phyloP scores from a whole-genome alignment of 2,888 invertebrate genomes.

The Philereme vetulata region DNA sequence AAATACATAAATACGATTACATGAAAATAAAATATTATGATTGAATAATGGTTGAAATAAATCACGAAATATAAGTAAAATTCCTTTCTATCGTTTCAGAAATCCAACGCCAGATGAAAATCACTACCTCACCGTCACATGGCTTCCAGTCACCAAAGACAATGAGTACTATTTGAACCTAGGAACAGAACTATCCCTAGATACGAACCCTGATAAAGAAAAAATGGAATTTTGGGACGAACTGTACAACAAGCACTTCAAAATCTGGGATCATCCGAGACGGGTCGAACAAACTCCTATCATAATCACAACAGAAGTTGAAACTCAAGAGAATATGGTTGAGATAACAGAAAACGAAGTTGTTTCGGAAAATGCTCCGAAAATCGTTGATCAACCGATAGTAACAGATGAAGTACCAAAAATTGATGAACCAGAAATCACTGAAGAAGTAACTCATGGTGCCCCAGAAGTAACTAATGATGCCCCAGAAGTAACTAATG shows the following conservation, averaged over 20 bases:
- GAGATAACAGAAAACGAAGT: slow-evolving; percentile 3
- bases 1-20: too few species aligned
- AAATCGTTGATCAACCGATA: neutral
- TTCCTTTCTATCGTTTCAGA: slow-evolving; percentile 47
- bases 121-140: slow-evolving; percentile 66
- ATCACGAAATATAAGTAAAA: too few species aligned
- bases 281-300: slow-evolving; percentile 27
- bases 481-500: slow-evolving; percentile 1
- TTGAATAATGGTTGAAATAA: too few species aligned
- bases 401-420: slow-evolving; percentile 4
- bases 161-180: slow-evolving; percentile 64
- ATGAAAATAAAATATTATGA: too few species aligned
- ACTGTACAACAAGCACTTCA: slow-evolving; percentile 67
- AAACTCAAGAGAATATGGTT: slow-evolving; percentile 1
- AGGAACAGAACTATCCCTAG: slow-evolving; percentile 60
- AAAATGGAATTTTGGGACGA: slow-evolving; percentile 76
- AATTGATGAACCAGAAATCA: neutral
- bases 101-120: slow-evolving; percentile 77
- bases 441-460: neutral
- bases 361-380: too few species aligned
- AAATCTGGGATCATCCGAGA: slow-evolving; percentile 67
- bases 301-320: slow-evolving; percentile 1
- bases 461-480: slow-evolving; percentile 7
- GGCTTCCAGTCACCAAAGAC: slow-evolving; percentile 71
- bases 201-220: slow-evolving; percentile 61